Percentiles rank a stretch among this genome's conserved stretches.
Conservation (phyloP, 2,888 invertebrate species). For the Chrysolina haemoptera region DNA sequence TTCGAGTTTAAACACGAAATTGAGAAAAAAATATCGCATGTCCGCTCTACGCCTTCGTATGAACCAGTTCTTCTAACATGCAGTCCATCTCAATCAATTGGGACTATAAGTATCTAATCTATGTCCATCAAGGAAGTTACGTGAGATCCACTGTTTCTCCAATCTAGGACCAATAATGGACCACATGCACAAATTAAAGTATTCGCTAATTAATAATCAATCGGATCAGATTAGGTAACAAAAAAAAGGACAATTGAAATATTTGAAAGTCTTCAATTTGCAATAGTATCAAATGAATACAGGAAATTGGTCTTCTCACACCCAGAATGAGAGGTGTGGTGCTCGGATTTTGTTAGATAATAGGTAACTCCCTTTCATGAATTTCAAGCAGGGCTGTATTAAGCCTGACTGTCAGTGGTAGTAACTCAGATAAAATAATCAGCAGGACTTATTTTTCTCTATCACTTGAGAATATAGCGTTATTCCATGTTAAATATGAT, state of each 20-base stretch:
- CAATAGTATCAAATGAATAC: neutral
- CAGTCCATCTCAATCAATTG: too few relatives aligned
- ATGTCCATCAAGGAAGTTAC: neutral
- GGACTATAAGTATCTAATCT: too few relatives aligned
- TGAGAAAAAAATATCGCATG: too few relatives aligned
- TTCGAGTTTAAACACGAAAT: too few relatives aligned
- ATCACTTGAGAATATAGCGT: too few relatives aligned
- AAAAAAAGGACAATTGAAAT: neutral
- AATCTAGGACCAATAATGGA: neutral
- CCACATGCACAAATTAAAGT: neutral
- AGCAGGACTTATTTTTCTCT: neutral
- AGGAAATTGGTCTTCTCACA: constrained; percentile 24
- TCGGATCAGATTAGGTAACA: constrained; percentile 8
- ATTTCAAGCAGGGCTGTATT: neutral
- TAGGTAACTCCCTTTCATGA: neutral
- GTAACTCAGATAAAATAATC: too few relatives aligned
- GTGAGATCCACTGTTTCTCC: neutral
- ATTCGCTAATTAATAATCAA: constrained; percentile 8
- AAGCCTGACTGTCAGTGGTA: neutral
- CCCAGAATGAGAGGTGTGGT: constrained; percentile 24
- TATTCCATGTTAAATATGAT: too few relatives aligned
- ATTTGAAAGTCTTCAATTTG: neutral
- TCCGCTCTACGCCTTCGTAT: too few relatives aligned
- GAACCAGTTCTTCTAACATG: too few relatives aligned
- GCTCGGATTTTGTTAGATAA: constrained; percentile 3